phyloP scores from a whole-genome alignment of 2,797 vertebrate genomes.

The Manis crassicaudata region DNA sequence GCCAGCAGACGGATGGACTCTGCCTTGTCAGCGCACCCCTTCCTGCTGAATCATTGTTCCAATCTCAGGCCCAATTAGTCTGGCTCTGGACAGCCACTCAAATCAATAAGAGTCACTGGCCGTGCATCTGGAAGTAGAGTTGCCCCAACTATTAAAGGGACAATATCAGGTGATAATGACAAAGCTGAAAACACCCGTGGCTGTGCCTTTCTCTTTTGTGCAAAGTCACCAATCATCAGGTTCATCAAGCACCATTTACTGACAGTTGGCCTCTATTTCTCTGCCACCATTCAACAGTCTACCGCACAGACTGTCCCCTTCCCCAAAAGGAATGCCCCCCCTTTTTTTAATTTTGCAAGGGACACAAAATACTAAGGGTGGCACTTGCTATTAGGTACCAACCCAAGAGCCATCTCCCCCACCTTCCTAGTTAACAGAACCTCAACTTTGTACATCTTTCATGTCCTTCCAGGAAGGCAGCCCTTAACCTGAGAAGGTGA shows the following conservation, averaged over 20 bases:
- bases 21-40: constrained; percentile 45
- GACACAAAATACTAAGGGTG: neutral
- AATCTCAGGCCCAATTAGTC: constrained; percentile 73
- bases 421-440: neutral
- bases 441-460: neutral
- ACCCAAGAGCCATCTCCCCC: neutral
- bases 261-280: neutral
- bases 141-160: constrained; percentile 66
- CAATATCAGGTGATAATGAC: constrained; percentile 72
- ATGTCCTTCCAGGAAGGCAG: neutral
- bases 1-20: neutral
- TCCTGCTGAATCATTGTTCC: constrained; percentile 76
- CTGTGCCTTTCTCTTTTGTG: constrained; percentile 59
- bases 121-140: constrained; percentile 64
- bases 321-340: neutral
- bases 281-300: neutral
- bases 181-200: constrained; percentile 63
- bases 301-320: neutral
- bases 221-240: constrained; percentile 64
- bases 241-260: neutral
- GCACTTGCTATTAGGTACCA: neutral
- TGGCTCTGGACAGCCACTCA: constrained; percentile 69
- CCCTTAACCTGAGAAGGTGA: neutral
- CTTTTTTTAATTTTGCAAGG: neutral
- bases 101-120: constrained; percentile 78